Conservation (phyloP, 2,797 vertebrate species). For the Pristis pectinata region DNA sequence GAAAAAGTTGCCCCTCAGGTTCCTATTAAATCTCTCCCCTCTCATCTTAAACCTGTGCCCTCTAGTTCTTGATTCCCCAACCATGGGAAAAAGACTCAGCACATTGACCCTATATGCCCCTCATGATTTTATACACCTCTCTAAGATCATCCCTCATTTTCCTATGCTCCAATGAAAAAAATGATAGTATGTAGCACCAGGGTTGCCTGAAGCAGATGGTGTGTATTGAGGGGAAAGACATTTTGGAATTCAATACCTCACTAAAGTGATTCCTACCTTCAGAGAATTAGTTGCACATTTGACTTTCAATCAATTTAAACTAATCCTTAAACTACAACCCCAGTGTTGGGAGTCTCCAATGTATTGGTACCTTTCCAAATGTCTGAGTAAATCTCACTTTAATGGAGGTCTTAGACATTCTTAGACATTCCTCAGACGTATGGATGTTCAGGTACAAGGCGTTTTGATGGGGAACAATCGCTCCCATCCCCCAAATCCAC, state of each 20-base stretch:
- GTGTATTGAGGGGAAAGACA: background rate
- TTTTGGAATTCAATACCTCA: background rate
- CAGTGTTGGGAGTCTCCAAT: background rate
- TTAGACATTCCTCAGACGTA: background rate
- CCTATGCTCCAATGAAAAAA: too few relatives aligned
- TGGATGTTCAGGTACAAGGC: background rate
- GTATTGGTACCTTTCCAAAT: conserved; percentile 5
- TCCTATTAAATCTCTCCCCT: too few relatives aligned
- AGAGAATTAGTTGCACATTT: background rate
- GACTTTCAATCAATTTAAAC: background rate
- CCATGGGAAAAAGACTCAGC: too few relatives aligned
- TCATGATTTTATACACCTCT: too few relatives aligned
- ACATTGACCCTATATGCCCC: too few relatives aligned
- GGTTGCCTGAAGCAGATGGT: background rate
- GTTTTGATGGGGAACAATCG: background rate
- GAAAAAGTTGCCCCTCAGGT: too few relatives aligned
- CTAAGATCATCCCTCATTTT: too few relatives aligned
- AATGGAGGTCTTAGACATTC: background rate
- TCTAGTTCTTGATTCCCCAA: too few relatives aligned
- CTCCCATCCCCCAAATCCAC: background rate
- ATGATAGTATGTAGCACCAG: background rate
- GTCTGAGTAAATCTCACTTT: background rate
- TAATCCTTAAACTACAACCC: background rate
- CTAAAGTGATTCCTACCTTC: background rate
- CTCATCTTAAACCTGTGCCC: too few relatives aligned